Base-by-base conservation (phyloP, 2,113 vertebrate genomes). In the Notothenia coriiceps region DNA sequence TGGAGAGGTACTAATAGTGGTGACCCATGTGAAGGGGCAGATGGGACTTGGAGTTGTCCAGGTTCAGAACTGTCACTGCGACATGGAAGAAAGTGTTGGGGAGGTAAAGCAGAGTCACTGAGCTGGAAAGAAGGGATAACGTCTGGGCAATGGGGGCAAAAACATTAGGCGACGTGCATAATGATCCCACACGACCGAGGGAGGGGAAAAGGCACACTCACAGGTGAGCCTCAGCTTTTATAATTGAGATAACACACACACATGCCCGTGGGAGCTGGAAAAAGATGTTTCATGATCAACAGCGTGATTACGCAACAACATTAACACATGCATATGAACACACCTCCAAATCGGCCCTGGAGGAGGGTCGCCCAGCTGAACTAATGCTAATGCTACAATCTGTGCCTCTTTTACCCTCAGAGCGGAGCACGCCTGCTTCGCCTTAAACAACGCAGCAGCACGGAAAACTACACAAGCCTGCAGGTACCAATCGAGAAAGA, bases 21-120 rank as follows among this genome's bases (percentile, higher is more conserved):
- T 35, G 29, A 62, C 62, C 69, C 74, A 64, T 54, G 60, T 71
- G 20, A 76, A 71, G 55, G 22, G 14, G 25, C 70, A 61, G 80
- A 84, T 77, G 64, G 69, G 68, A 59, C 67, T 52, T 59, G 7
- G 69, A 72, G 60, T 29, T 22, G 29, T 15, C 29, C 14, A 13
- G 49, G 74, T 62, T 82, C 69, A 51, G 56, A 67, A 59, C 77
- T 83, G 81, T 71, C 60, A 74, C 62, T 60, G 68, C 11, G 50
- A 66, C 67, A 70, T 55, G 47, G 33, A 80, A 64, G 44, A 77
- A 83, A 73, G 70, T 65, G 66, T 77, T 79, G 46, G 63, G 81
- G 73, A 87, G 76, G 67, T 71, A 76, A 88, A 72, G 69, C 77
- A 80, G 74, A 83, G 59, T 59, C 83, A 91, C 77, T 82, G 87